Conservation (phyloP, 1,140 invertebrate genomes). For the Lasioglossum baleicum region DNA sequence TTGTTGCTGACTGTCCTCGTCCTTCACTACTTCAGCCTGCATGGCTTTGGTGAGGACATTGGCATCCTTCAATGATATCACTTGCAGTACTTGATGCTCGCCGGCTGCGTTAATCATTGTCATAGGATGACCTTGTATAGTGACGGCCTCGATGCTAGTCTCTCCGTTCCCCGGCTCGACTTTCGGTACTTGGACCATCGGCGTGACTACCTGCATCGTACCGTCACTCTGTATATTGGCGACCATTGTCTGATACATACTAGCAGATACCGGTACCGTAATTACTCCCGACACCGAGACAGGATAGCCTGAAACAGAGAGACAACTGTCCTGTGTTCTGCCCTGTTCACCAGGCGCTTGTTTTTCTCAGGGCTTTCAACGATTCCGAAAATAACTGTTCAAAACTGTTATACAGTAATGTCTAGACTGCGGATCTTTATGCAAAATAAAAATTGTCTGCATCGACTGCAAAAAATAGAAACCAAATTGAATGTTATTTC, state of each 20-base stretch:
- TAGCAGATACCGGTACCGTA: slow-evolving; percentile 95
- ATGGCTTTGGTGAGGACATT: slow-evolving; percentile 89
- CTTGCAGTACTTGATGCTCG: slow-evolving; percentile 89
- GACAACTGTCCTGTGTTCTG: slow-evolving; percentile 68
- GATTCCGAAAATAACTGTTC: too few species aligned
- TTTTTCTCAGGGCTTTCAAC: too few species aligned
- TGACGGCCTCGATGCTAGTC: slow-evolving; percentile 83
- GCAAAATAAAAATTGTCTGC: too few species aligned
- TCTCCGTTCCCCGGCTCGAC: slow-evolving; percentile 84
- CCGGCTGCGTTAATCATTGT: slow-evolving; percentile 87
- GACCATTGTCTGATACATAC: slow-evolving; percentile 98
- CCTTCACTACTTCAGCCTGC: slow-evolving; percentile 82
- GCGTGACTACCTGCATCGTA: slow-evolving; percentile 89
- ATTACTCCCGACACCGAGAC: slow-evolving; percentile 96
- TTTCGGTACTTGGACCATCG: slow-evolving; percentile 89
- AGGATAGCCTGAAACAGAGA: slow-evolving; percentile 85
- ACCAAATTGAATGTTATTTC: too few species aligned
- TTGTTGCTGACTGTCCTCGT: slow-evolving; percentile 77
- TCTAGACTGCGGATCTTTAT: too few species aligned
- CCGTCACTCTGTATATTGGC: slow-evolving; percentile 93
- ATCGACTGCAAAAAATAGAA: too few species aligned
- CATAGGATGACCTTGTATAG: slow-evolving; percentile 86
- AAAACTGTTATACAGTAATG: too few species aligned
- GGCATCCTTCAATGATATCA: slow-evolving; percentile 90
- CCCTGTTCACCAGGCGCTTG: slow-evolving; percentile 48